Base-by-base conservation (phyloP, 2,888 invertebrate genomes). In the Chloromyia formosa region DNA sequence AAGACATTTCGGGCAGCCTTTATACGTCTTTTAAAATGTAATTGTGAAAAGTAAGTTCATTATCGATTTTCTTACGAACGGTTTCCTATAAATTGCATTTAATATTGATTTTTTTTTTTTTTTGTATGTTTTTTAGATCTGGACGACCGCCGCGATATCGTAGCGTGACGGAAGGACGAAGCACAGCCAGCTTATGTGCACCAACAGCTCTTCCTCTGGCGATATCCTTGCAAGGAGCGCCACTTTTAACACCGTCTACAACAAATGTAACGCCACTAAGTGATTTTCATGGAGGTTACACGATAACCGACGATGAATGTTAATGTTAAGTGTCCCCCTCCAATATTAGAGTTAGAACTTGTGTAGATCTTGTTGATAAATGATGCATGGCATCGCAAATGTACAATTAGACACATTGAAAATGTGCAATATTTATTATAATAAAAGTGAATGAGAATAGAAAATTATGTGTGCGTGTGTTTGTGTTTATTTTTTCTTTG, bases 1-100 rank as follows among this genome's bases (percentile, higher is more conserved):
- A 89, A 92, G 78, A 94, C 94, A 14, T 96, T 96, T 86, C 88
- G 96, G 66, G 92, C 93, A 14, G 94, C 95, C 0, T 95, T 95
- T 83, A 89, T 93, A 76, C 88, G 93, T 76, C 85, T 94, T 66
- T 86, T 94, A 20, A 87, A 90, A 77, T 94, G 94, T 85, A 90
- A 90, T 80, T 94, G 94, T 83, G 90, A 90, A 80, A 90, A 92
- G 93, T 93, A 85, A 82, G 83, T 81, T n/a, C 23, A 56, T n/a
- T n/a, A n/a, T n/a, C n/a, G n/a, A n/a, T n/a, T n/a, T n/a, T n/a
- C n/a, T n/a, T n/a, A n/a, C n/a, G n/a, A n/a, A n/a, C n/a, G n/a
- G 42, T 22, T 10, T 22, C 20, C n/a, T n/a, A n/a, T n/a, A n/a
- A n/a, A n/a, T n/a, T n/a, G n/a, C n/a, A n/a, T 40, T 66, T 62